Conservation (phyloP, 2,888 invertebrate genomes). For the Cerastis leucographa region DNA sequence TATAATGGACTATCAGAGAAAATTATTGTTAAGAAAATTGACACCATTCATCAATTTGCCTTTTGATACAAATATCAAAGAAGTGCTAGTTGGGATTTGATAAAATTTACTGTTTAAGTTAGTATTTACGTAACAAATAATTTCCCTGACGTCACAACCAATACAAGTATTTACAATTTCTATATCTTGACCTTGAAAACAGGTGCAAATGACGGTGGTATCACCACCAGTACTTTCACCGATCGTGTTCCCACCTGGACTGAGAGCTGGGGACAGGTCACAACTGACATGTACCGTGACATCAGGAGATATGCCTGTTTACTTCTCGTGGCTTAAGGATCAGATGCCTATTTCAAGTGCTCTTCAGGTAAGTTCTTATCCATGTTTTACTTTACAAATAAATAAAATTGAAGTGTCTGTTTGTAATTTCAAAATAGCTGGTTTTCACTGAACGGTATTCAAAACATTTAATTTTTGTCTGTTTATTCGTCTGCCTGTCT, state of each 20-base stretch:
- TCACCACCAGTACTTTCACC: constrained; percentile 96
- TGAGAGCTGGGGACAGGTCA: constrained; percentile 94
- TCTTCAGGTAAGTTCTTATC: constrained; percentile 89
- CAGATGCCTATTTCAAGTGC: constrained; percentile 91
- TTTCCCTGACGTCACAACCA: background rate
- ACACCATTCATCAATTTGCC: background rate
- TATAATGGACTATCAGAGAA: background rate
- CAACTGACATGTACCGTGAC: constrained; percentile 96
- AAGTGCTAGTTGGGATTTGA: background rate
- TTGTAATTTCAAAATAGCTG: no score
- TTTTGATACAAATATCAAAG: background rate
- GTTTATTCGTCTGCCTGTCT: no score
- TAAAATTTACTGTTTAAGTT: background rate
- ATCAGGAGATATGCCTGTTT: constrained; percentile 92
- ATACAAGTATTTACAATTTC: background rate
- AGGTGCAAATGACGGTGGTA: constrained; percentile 87
- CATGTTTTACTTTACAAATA: no score
- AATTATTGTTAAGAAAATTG: background rate
- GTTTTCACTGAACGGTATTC: no score
- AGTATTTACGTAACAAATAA: background rate
- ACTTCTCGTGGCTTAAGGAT: constrained; percentile 92
- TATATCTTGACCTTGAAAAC: constrained; percentile 29
- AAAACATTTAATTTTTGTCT: no score
- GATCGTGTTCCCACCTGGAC: constrained; percentile 95
- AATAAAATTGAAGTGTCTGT: no score